Conservation (phyloP, 1,140 invertebrate species). For the Aphidius ervi region DNA sequence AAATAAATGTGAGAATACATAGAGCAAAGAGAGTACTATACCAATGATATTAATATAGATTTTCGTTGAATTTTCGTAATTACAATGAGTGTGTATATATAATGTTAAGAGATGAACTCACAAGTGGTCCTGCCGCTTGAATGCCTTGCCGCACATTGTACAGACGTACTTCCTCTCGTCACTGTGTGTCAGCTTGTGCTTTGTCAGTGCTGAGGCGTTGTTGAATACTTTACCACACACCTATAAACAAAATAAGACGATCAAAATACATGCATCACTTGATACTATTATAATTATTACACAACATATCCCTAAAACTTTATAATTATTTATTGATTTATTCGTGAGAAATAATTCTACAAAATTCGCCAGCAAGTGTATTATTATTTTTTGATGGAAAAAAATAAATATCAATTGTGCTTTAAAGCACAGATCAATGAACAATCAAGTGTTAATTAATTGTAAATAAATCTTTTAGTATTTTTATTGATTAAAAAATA, state of each 20-base stretch:
- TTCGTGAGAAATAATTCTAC: no score
- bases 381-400: no score
- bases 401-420: no score
- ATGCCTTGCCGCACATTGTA: conserved; percentile 91
- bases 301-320: no score
- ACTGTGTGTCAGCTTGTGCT: conserved; percentile 96
- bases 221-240: conserved; percentile 95
- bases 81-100: not conserved
- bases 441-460: no score
- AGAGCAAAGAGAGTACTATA: not conserved
- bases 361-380: no score
- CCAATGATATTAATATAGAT: not conserved
- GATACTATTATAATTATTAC: no score
- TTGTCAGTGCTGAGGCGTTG: conserved; percentile 93
- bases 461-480: no score
- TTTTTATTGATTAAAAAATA: conserved; percentile 9
- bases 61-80: conserved; percentile 7
- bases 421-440: conserved; percentile 4
- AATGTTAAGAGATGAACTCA: conserved; percentile 60
- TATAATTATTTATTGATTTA: no score
- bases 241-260: conserved; percentile 53
- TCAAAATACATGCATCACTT: conserved; percentile 15
- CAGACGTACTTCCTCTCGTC: conserved; percentile 96
- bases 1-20: not conserved
- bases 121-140: conserved; percentile 98